Base-by-base conservation (phyloP, 1,140 invertebrate genomes). In the Nasonia vitripennis region DNA sequence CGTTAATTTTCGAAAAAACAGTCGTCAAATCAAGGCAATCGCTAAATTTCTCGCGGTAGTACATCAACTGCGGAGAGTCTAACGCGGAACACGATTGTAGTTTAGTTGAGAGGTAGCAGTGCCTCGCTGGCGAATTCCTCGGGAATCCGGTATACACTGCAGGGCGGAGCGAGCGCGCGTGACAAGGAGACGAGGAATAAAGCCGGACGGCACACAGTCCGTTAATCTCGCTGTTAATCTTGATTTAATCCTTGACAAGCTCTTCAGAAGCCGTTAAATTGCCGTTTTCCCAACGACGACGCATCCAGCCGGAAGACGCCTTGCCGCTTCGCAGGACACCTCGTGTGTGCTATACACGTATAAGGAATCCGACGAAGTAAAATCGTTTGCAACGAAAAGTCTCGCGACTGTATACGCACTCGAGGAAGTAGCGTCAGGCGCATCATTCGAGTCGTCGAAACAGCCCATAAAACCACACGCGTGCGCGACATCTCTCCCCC, bases 191-290 rank as follows among this genome's bases (percentile, higher is more conserved):
- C 87, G 87, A 88, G 87, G 89, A 90, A 89, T 91, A 90, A 89
- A 88, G 88, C 86, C 86, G 87, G 62, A 70, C 88, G 89, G 87
- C 89, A 90, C 74, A 80, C 83, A 79, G 90, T 90, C 88, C 88
- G 87, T 88, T 91, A 92, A 91, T 92, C 91, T 91, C 90, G 88
- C 91, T 89, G 92, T 92, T 93, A 93, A 93, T 93, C 92, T 93
- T 92, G 91, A 93, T 93, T 92, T 92, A 93, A 93, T 92, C 92
- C 92, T 92, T 93, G 92, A 93, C 91, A 92, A 92, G 92, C 91
- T 90, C 92, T 92, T 91, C 91, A 92, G 91, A 89, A 89, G 89
- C 89, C 89, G 91, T 91, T 91, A 91, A 92, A 92, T 92, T 89
- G 91, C 88, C 86, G 68, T 89, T 87, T 51, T 83, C 78, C 81